Evolutionary conservation across 2,113 vertebrate genomes (phyloP).

Genomic region (Panthera leo): DNA sequence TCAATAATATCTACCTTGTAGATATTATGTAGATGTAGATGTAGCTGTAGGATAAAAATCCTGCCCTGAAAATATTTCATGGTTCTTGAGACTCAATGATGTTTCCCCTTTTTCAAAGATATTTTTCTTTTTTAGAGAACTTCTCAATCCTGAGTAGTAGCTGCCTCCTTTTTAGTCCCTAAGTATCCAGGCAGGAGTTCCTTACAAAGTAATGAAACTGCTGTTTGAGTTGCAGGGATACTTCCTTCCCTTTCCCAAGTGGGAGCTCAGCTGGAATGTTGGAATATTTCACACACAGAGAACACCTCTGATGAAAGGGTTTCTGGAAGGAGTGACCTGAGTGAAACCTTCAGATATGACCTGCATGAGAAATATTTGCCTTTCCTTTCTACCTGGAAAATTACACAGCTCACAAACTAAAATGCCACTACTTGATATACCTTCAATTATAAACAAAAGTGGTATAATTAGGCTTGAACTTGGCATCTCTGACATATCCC

Average conservation of each 20-base stretch:
- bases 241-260: background rate
- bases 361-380: constrained; percentile 54
- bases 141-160: background rate
- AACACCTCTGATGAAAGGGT: constrained; percentile 35
- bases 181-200: background rate
- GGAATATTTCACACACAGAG: background rate
- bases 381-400: constrained; percentile 63
- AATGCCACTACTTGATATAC: constrained; percentile 53
- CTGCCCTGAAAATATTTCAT: constrained; percentile 6
- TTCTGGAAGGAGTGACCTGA: background rate
- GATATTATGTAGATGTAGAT: background rate
- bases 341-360: background rate
- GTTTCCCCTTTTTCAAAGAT: background rate
- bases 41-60: background rate
- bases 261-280: background rate
- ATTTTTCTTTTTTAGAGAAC: background rate
- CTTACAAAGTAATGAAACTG: background rate
- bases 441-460: constrained; percentile 78
- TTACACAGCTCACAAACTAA: constrained; percentile 62
- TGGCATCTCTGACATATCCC: constrained; percentile 44
- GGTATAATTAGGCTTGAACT: constrained; percentile 74
- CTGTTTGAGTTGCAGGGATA: background rate
- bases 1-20: background rate
- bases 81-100: background rate
- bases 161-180: background rate